Base-by-base conservation (phyloP, 2,797 vertebrate genomes). In the Oreortyx pictus region DNA sequence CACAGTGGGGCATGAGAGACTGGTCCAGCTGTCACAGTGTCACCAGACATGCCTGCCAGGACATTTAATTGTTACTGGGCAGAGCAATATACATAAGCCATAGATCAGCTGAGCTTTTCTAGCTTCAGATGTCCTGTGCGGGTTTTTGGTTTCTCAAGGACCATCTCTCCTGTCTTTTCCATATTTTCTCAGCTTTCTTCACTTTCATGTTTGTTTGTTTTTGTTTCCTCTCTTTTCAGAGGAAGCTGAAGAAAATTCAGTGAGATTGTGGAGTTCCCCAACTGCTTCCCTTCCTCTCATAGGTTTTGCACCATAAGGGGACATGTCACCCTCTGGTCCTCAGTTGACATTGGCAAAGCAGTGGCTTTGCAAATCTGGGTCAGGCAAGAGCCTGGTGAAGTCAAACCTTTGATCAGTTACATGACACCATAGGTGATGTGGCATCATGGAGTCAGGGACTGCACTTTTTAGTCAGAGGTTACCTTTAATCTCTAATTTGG, bases 401-500 rank as follows among this genome's bases (percentile, higher is more conserved):
- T 54, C 60, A 84, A 93, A 62, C 24, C 84, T 96, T 96, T 95
- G 92, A 94, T 93, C 90, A 92, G 59, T 59, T 91, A 76, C 61
- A 24, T 4, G 0, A 57, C 81, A 65, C 68, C 24, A 7, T 24
- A 95, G 86, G 74, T 93, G 92, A 96, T 80, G 84, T 71, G 77
- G 64, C 80, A 94, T 88, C 75, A 62, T 62, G 41, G 65, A 90
- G 66, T 78, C 71, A 88, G 47, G 37, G 80, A 92, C 67, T 80
- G 88, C 86, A 90, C 81, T 66, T 87, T 70, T 85, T 91, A 94
- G 57, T 91, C 81, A 82, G 31, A 71, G 91, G 79, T 93, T 96
- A 66, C 88, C 94, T 97, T 97, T 95, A 93, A 96, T 96, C 93
- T 97, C 82, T 92, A 81, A 92, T 95, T 96, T 93, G 89, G 96